These are phyloP conservation scores for Galerucella nymphaeae DNA, from an alignment of 2,888 invertebrate genomes.

Conservation along the genomic window DNA sequence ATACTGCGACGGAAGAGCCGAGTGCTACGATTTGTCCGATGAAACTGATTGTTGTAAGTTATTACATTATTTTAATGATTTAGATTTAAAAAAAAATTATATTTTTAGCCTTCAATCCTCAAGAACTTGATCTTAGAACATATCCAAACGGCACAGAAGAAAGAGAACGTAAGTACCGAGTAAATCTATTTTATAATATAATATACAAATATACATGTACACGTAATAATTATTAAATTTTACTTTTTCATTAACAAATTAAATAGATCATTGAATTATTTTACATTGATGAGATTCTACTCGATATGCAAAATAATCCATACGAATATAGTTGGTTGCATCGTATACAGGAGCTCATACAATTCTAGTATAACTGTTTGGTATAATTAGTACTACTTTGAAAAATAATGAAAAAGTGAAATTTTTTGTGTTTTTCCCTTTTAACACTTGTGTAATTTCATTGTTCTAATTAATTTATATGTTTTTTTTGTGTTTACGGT, in stretches of 20 bases:
- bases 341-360: too few relatives aligned
- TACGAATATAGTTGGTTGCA: too few relatives aligned
- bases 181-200: not conserved
- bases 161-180: slow-evolving; percentile 80
- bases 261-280: too few relatives aligned
- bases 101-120: slow-evolving; percentile 7
- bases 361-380: too few relatives aligned
- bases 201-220: not conserved
- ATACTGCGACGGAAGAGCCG: slow-evolving; percentile 77
- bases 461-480: slow-evolving; percentile 53
- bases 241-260: not conserved
- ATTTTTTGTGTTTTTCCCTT: not conserved
- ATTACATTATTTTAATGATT: not conserved
- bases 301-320: too few relatives aligned
- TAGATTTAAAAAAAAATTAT: too few relatives aligned
- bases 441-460: slow-evolving; percentile 4
- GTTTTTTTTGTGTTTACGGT: slow-evolving; percentile 56
- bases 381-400: too few relatives aligned
- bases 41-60: slow-evolving; percentile 81
- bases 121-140: slow-evolving; percentile 75
- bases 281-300: too few relatives aligned
- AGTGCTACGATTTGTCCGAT: slow-evolving; percentile 88
- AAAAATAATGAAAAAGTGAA: slow-evolving; percentile 6
- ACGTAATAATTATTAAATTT: not conserved
- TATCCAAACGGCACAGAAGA: slow-evolving; percentile 83